Percentiles rank a stretch among this genome's conserved stretches.
Conservation (phyloP, 2,888 invertebrate species). For the Thecocarcelia acutangulata region DNA sequence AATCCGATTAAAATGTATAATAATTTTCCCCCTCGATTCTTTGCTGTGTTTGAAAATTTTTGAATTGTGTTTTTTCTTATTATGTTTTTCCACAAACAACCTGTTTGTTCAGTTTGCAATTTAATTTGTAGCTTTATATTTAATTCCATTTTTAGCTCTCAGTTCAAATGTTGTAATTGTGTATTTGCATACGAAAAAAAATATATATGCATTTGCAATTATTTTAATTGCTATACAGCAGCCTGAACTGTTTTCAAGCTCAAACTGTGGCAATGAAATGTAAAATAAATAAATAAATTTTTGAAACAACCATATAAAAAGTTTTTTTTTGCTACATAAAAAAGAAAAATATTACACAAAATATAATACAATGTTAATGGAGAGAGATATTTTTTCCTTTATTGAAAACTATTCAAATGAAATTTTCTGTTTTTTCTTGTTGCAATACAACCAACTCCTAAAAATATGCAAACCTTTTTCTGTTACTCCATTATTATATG, state of each 20-base stretch:
- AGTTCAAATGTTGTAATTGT: slow-evolving; percentile 8
- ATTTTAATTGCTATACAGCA: slow-evolving; percentile 57
- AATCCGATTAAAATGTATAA: slow-evolving; percentile 50
- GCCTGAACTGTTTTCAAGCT: slow-evolving; percentile 29
- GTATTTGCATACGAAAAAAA: background rate
- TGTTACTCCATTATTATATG: background rate
- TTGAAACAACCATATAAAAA: slow-evolving; percentile 40
- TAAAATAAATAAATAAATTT: slow-evolving; percentile 25
- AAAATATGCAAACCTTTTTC: slow-evolving; percentile 20
- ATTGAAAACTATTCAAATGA: slow-evolving; percentile 13
- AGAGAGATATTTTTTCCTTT: slow-evolving; percentile 1
- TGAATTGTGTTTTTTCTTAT: background rate
- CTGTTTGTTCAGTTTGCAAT: slow-evolving; percentile 47
- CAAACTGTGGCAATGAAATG: slow-evolving; percentile 44
- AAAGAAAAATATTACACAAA: slow-evolving; percentile 37
- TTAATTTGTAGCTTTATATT: slow-evolving; percentile 50
- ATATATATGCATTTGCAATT: slow-evolving; percentile 61
- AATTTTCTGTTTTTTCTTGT: background rate
- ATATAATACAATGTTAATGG: slow-evolving; percentile 9
- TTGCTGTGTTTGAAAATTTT: slow-evolving; percentile 20
- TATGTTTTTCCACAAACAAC: background rate
- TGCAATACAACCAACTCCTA: background rate
- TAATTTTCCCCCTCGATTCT: background rate
- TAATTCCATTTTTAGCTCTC: slow-evolving; percentile 40
- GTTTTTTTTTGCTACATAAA: slow-evolving; percentile 12